phyloP scores from a whole-genome alignment of 2,888 invertebrate genomes.

The Mylabris sibirica region DNA sequence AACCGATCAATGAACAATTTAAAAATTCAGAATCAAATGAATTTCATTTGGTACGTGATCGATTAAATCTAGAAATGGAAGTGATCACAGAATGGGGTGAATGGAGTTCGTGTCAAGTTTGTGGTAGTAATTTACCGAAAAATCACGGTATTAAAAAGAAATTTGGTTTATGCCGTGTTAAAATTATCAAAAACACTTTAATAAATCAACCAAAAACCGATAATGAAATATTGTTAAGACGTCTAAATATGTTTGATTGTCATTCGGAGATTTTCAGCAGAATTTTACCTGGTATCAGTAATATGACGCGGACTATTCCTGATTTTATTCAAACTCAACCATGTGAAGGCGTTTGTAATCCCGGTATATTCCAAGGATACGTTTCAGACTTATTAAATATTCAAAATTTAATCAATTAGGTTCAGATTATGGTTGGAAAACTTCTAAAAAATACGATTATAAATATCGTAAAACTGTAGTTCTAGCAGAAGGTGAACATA shows the following conservation, averaged over 20 bases:
- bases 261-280: slow-evolving; percentile 61
- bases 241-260: slow-evolving; percentile 58
- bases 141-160: slow-evolving; percentile 59
- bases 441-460: slow-evolving; percentile 58
- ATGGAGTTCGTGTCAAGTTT: slow-evolving; percentile 66
- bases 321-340: slow-evolving; percentile 61
- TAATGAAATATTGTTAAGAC: slow-evolving; percentile 41
- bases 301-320: slow-evolving; percentile 62
- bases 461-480: slow-evolving; percentile 64
- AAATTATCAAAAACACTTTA: slow-evolving; percentile 46
- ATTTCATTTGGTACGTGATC: slow-evolving; percentile 58
- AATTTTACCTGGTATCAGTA: slow-evolving; percentile 62
- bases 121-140: slow-evolving; percentile 55
- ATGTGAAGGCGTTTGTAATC: slow-evolving; percentile 59
- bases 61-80: slow-evolving; percentile 60
- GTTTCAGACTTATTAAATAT: no score
- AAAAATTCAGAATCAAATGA: slow-evolving; percentile 58
- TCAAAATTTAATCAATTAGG: slow-evolving; percentile 35
- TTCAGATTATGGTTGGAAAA: slow-evolving; percentile 58
- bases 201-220: slow-evolving; percentile 11
- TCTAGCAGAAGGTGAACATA: slow-evolving; percentile 65
- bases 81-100: slow-evolving; percentile 64
- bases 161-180: slow-evolving; percentile 64
- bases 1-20: slow-evolving; percentile 62
- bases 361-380: slow-evolving; percentile 43